Evolutionary conservation across 2,888 invertebrate genomes (phyloP), one percentile per base, ranked within the genome.

Genomic region (Diplazon laetatorius): DNA sequence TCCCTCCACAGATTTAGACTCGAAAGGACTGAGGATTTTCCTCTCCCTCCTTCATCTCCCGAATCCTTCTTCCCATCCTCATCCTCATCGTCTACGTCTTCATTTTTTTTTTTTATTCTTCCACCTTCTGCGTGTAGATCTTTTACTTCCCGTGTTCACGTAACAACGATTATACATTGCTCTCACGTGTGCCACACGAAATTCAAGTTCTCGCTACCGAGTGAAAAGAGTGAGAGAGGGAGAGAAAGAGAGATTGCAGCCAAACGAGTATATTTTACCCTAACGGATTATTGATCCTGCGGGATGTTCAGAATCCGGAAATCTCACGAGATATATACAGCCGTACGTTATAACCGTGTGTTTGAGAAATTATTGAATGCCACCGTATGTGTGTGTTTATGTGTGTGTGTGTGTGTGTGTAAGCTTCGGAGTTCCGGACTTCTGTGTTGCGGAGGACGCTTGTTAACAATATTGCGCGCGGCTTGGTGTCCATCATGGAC

Each of bases 281-380:
- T 78, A 78, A 78, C 78, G 78, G 78, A 66, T 70, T 74, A 70
- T 62, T 55, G 74, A 71, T 78, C 52, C 46, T 66, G 22, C 14
- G 42, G n/a, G 39, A 25, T 52, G 39, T 42, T 14, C n/a, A 65
- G 48, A n/a, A 60, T 78, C 63, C 69, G 69, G 73, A 59, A 78
- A 70, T 70, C 50, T 65, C 74, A 62, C 62, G 70, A 4, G 63
- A 39, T 8, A 25, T 14, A 30, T 50, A 16, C 57, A 35, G 73
- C n/a, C 52, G n/a, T 18, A 35, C 14, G 18, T 52, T 55, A 72
- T 72, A 44, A 60, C 35, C 55, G 25, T 18, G 25, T 18, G 37
- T 65, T 65, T 52, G 44, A 70, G 62, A 46, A 62, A 72, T 35
- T n/a, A 50, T 42, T 20, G 30, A 42, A 35, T n/a, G 42, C 52